Conservation (phyloP, 2,113 vertebrate species). For the Xiphorhynchus elegans region DNA sequence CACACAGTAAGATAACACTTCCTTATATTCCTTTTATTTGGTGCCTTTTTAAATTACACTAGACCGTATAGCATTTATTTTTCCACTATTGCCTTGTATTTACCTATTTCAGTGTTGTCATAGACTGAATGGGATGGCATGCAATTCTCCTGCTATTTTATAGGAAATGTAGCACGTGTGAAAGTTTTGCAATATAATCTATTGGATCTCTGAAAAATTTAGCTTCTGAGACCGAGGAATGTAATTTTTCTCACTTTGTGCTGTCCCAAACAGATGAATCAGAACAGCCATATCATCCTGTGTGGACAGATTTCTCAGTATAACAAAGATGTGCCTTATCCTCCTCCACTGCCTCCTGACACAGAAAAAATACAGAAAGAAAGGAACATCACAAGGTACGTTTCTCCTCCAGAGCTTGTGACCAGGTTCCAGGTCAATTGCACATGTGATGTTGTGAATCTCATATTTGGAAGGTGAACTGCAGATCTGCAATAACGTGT, state of each 20-base stretch:
- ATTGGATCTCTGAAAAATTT: background rate
- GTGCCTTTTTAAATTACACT: background rate
- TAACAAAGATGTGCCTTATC: conserved; percentile 93
- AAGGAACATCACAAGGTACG: conserved; percentile 85
- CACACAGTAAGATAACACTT: background rate
- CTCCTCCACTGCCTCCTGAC: conserved; percentile 82
- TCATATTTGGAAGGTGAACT: background rate
- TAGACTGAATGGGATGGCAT: background rate
- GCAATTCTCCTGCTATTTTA: background rate
- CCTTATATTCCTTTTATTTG: background rate
- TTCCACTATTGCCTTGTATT: background rate
- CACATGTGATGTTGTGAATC: background rate
- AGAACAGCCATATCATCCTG: conserved; percentile 86
- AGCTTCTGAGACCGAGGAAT: background rate
- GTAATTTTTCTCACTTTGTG: background rate
- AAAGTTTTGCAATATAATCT: background rate
- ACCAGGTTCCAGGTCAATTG: background rate
- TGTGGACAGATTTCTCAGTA: conserved; percentile 98
- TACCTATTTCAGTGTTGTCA: background rate
- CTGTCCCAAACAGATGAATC: conserved; percentile 85
- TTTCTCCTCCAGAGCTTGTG: background rate
- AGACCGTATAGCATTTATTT: background rate
- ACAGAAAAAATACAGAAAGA: conserved; percentile 73
- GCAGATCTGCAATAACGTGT: rapidly evolving
- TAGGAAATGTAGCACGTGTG: background rate